A percentile compares a stretch with the other conserved stretches of the same genome.
phyloP scores from a whole-genome alignment of 2,797 vertebrate species.

The Euthynnus affinis region DNA sequence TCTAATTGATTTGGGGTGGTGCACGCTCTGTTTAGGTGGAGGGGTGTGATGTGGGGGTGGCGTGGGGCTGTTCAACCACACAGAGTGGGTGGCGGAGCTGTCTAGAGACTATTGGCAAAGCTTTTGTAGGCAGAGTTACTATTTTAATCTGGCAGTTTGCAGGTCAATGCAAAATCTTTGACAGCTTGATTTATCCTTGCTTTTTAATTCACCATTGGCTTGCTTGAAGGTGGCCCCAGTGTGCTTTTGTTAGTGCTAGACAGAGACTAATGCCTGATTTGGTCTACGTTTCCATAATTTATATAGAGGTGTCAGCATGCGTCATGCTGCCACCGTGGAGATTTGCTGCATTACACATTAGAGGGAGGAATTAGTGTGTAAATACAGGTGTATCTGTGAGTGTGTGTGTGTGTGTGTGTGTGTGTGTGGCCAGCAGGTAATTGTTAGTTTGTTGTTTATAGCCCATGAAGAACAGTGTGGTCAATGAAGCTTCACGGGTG shows the following conservation, averaged over 20 bases:
- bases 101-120: constrained; percentile 37
- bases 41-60: not conserved
- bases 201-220: constrained; percentile 62
- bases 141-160: constrained; percentile 69
- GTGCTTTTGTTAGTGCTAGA: constrained; percentile 68
- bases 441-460: constrained; percentile 75
- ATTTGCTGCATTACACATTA: constrained; percentile 68
- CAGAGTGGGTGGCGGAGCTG: constrained; percentile 49
- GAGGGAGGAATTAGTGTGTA: constrained; percentile 57
- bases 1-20: constrained; percentile 59
- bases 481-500: constrained; percentile 78
- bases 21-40: constrained; percentile 15
- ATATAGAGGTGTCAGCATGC: constrained; percentile 68
- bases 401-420: not conserved
- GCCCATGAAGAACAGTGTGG: constrained; percentile 73
- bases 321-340: constrained; percentile 50
- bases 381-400: constrained; percentile 49
- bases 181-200: constrained; percentile 69
- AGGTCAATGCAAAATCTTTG: constrained; percentile 66
- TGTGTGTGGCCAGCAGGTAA: constrained; percentile 55
- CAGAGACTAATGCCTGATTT: constrained; percentile 71
- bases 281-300: constrained; percentile 74
- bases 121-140: constrained; percentile 41
- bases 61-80: constrained; percentile 10
- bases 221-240: constrained; percentile 62